Evolutionary conservation across 2,113 vertebrate species (phyloP), one percentile per base, ranked within the genome.

Genomic region (Thomomys bottae): DNA sequence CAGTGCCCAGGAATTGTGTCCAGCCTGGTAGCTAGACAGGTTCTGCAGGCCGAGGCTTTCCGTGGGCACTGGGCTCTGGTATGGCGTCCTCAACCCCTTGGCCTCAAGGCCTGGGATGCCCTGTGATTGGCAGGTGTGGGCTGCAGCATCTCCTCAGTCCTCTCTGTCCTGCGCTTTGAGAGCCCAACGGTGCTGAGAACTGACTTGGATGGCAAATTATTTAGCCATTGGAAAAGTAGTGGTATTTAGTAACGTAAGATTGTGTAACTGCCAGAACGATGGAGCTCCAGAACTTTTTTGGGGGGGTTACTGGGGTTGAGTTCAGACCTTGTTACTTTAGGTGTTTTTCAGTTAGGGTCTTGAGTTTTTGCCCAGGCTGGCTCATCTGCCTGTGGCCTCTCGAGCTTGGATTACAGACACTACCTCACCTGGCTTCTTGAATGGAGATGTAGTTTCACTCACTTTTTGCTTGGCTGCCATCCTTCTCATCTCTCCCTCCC

Each of bases 261-360:
- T 42, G 3, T 6, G 40, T 40, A 40, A 6, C 21, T 2, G 0
- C 28, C 40, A 21, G 15, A 2, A 0, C 8, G 15, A 0, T 42
- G 57, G 34, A 12, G 76, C 54, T 66, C 42, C 36, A 71, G 76
- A 70, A 30, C 72, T 66, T 21, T 36, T 15, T 54, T 17, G 14
- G 14, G 49, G 9, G 9, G 45, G 45, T 54, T 54, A 14, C 49
- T 54, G 49, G 49, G 49, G 14, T 54, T 54, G 49, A 54, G 18
- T 54, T 54, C 49, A 17, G 49, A 12, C 49, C 17, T 54, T 54
- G 14, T 54, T 54, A 17, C 49, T 54, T 15, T 20, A 54, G 49
- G 17, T 54, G 49, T 17, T 54, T 15, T 54, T 54, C n/a, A n/a
- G n/a, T 54, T 15, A 54, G 49, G 49, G 49, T 54, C 49, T 54